Evolutionary conservation across 2,888 invertebrate genomes (phyloP).

Genomic region (Zaprionus bogoriensis): DNA sequence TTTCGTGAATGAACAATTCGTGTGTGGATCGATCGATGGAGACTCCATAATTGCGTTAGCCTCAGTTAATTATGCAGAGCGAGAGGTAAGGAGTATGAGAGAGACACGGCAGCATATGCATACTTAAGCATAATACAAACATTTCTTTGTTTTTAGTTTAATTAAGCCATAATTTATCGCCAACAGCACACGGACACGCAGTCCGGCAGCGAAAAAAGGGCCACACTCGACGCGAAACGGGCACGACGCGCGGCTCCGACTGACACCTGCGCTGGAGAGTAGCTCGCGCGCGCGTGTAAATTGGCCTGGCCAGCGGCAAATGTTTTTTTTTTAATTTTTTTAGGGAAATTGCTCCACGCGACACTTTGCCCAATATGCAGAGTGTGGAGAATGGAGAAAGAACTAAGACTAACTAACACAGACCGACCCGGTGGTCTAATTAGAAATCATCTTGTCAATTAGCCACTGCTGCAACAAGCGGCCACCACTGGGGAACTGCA

Average conservation of each 20-base stretch:
- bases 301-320: slow-evolving; percentile 40
- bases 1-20: slow-evolving; percentile 38
- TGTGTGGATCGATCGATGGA: slow-evolving; percentile 11
- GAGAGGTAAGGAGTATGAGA: not conserved
- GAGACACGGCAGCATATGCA: slow-evolving; percentile 5
- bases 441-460: slow-evolving; percentile 82
- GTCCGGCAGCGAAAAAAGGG: slow-evolving; percentile 46
- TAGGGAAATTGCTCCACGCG: slow-evolving; percentile 34
- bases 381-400: too few species aligned
- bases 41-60: slow-evolving; percentile 40
- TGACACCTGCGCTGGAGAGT: slow-evolving; percentile 75
- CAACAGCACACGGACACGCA: slow-evolving; percentile 72
- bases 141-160: slow-evolving; percentile 63
- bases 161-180: slow-evolving; percentile 76
- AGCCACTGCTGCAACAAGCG: slow-evolving; percentile 48
- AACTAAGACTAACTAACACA: not conserved
- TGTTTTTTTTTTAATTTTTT: slow-evolving; percentile 10
- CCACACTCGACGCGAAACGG: slow-evolving; percentile 53
- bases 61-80: slow-evolving; percentile 45
- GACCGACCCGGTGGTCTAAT: slow-evolving; percentile 79
- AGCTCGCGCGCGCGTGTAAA: slow-evolving; percentile 59
- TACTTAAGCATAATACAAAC: slow-evolving; percentile 34
- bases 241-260: slow-evolving; percentile 16
- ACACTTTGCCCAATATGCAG: slow-evolving; percentile 57
- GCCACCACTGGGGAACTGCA: slow-evolving; percentile 23